Percentiles rank a stretch among this genome's conserved stretches.
These are phyloP conservation scores for Plagodis pulveraria DNA, from an alignment of 2,888 invertebrate species.

Conservation along the genomic window DNA sequence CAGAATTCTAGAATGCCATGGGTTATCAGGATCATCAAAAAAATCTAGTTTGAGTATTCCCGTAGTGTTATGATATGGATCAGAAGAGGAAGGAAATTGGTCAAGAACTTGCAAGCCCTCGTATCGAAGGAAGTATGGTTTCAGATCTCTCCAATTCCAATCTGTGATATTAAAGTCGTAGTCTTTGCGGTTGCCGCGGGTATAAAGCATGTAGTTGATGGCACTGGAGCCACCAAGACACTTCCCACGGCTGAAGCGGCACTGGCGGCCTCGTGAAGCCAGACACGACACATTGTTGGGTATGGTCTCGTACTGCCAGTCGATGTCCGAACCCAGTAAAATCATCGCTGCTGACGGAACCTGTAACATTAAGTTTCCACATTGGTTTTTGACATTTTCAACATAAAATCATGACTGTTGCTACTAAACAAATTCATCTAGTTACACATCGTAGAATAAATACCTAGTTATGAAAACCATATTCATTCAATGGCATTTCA, in stretches of 20 bases:
- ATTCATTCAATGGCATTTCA: no score
- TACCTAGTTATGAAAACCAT: no score
- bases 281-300: slow-evolving; percentile 66
- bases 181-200: slow-evolving; percentile 60
- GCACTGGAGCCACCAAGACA: slow-evolving; percentile 69
- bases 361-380: slow-evolving; percentile 40
- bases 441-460: no score
- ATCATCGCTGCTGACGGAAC: slow-evolving; percentile 49
- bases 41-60: slow-evolving; percentile 55
- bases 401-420: no score
- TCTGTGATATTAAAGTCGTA: slow-evolving; percentile 53
- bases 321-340: slow-evolving; percentile 50
- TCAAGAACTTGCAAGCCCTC: slow-evolving; percentile 56
- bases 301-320: slow-evolving; percentile 60
- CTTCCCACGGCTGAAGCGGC: slow-evolving; percentile 62
- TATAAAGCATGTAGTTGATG: slow-evolving; percentile 69
- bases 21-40: slow-evolving; percentile 53
- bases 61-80: slow-evolving; percentile 59
- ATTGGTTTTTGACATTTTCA: no score
- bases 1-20: slow-evolving; percentile 57
- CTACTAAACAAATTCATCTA: no score
- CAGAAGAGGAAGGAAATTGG: slow-evolving; percentile 53
- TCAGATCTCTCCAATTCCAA: slow-evolving; percentile 62
- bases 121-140: slow-evolving; percentile 62
- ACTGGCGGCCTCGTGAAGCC: slow-evolving; percentile 44